Evolutionary conservation across 1,140 invertebrate species (phyloP).

Genomic region (Eupristina koningsbergeri): DNA sequence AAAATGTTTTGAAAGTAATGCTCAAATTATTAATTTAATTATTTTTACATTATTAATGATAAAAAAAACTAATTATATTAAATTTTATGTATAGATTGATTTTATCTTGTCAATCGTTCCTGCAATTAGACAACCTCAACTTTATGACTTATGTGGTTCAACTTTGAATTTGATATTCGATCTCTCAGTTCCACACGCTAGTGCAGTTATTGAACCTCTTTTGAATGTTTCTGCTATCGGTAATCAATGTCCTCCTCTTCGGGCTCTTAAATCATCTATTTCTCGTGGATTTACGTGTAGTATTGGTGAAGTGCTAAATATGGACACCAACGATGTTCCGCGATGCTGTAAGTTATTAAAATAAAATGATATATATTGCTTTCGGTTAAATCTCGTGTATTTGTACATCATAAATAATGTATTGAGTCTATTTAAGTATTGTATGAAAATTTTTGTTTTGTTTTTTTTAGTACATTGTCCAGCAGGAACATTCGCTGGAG

Average conservation of each 20-base stretch:
- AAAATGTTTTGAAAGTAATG: slow-evolving; percentile 84
- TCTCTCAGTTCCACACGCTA: slow-evolving; percentile 92
- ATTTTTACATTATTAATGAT: background rate
- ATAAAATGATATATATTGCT: too few species aligned
- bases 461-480: slow-evolving; percentile 88
- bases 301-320: slow-evolving; percentile 93
- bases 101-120: slow-evolving; percentile 91
- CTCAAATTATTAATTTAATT: background rate
- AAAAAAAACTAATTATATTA: background rate
- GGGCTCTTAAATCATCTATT: slow-evolving; percentile 89
- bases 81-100: slow-evolving; percentile 77
- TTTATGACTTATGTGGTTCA: slow-evolving; percentile 95
- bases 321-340: slow-evolving; percentile 91
- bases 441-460: too few species aligned
- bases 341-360: slow-evolving; percentile 84
- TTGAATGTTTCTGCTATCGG: slow-evolving; percentile 91
- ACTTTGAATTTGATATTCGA: slow-evolving; percentile 95
- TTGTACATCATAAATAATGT: too few species aligned
- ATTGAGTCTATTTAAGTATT: slow-evolving; percentile 16
- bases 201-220: slow-evolving; percentile 90
- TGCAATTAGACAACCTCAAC: slow-evolving; percentile 86
- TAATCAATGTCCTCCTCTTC: slow-evolving; percentile 91
- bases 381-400: too few species aligned
- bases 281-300: slow-evolving; percentile 92
- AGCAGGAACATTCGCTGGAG: slow-evolving; percentile 92